These are phyloP conservation scores for Lytechinus variegatus DNA, from an alignment of 35 echinoderm and acorn worm genomes.

Conservation along the genomic window DNA sequence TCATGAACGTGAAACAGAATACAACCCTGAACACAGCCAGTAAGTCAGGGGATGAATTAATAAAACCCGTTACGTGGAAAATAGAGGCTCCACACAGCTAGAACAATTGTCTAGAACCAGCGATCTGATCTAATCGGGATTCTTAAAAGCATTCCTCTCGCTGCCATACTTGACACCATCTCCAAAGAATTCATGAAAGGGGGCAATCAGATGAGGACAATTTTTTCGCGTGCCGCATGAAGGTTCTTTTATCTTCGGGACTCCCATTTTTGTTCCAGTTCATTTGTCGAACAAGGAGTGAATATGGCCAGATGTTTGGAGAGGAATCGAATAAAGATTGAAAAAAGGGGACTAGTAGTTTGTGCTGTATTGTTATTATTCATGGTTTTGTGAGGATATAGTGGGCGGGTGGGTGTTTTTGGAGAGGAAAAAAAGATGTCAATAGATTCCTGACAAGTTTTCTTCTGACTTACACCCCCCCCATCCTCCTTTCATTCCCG, in stretches of 20 bases:
- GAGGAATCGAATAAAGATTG: neutral
- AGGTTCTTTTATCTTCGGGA: neutral
- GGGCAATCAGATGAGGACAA: neutral
- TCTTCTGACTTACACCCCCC: neutral
- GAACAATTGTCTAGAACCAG: neutral
- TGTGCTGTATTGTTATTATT: neutral
- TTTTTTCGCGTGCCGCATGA: slow-evolving; percentile 16
- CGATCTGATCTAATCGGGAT: neutral
- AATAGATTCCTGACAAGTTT: neutral
- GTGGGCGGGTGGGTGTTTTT: neutral
- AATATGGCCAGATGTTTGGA: neutral
- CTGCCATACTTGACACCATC: neutral
- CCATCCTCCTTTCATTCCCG: neutral
- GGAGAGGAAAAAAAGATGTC: neutral
- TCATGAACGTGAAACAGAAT: neutral
- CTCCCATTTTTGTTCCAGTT: neutral
- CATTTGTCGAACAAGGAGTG: neutral
- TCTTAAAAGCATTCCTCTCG: neutral
- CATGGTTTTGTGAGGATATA: neutral
- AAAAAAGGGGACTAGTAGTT: neutral
- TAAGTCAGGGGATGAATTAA: neutral
- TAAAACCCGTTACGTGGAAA: neutral
- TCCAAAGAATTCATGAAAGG: neutral
- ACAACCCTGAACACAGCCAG: neutral
- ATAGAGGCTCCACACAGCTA: neutral